A percentile compares a stretch with the other conserved stretches of the same genome.
These are phyloP conservation scores for Kradibia gibbosae DNA, from an alignment of 1,140 invertebrate genomes.

Conservation along the genomic window DNA sequence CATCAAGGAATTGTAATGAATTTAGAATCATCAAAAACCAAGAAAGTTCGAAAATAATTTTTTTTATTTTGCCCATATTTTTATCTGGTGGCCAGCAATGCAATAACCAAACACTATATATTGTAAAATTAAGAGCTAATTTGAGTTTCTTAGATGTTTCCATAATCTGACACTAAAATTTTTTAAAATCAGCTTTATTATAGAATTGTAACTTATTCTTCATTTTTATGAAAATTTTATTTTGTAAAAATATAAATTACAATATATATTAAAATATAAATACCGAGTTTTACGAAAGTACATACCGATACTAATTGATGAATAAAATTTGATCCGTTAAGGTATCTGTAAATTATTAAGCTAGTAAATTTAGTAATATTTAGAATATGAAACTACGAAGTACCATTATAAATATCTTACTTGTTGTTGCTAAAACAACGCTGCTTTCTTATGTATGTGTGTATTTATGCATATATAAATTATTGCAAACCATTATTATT, in stretches of 20 bases:
- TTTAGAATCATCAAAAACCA: conserved; percentile 37
- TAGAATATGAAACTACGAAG: background rate
- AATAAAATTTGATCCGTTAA: too few species aligned
- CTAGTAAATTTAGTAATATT: too few species aligned
- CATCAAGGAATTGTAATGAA: conserved; percentile 26
- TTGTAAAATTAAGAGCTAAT: conserved; percentile 43
- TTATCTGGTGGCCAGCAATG: conserved; percentile 44
- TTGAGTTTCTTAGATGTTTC: background rate
- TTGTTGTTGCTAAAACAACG: background rate
- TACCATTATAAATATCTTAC: background rate
- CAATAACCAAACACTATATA: conserved; percentile 23
- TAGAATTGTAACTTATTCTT: too few species aligned
- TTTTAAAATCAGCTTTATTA: too few species aligned
- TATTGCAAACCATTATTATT: background rate
- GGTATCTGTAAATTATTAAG: too few species aligned
- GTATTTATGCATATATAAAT: background rate
- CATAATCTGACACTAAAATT: background rate
- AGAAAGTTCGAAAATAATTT: conserved; percentile 39
- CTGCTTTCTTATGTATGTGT: background rate
- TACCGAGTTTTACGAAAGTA: too few species aligned
- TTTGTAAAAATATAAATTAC: too few species aligned
- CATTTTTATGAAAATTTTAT: too few species aligned
- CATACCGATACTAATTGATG: too few species aligned
- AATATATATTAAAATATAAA: too few species aligned
- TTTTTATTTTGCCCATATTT: conserved; percentile 35